Evolutionary conservation across 2,797 vertebrate genomes (phyloP).

Genomic region (Podargus strigoides): DNA sequence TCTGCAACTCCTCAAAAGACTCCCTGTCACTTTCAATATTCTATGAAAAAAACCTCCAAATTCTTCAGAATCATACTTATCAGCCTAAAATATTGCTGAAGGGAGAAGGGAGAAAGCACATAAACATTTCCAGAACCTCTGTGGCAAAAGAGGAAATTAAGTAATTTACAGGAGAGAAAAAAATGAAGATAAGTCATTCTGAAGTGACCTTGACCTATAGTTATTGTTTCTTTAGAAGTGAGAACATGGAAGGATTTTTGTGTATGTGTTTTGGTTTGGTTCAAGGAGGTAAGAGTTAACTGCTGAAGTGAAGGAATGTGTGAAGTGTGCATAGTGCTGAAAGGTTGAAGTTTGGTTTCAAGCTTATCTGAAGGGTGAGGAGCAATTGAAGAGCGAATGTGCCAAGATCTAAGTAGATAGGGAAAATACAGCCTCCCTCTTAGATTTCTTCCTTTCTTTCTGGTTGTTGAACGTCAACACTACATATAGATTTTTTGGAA

Average conservation of each 20-base stretch:
- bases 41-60: not conserved
- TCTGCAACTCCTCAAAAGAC: not conserved
- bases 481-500: not conserved
- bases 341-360: conserved; percentile 46
- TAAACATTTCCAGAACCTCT: not conserved
- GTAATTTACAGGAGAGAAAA: not conserved
- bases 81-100: not conserved
- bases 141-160: not conserved
- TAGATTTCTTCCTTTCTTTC: not conserved
- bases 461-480: not conserved
- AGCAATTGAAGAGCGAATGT: conserved; percentile 1
- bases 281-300: conserved; percentile 37
- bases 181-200: not conserved
- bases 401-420: conserved; percentile 31
- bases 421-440: not conserved
- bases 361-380: conserved; percentile 30
- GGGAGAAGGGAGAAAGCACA: not conserved
- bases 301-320: conserved; percentile 54
- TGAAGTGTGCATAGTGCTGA: conserved; percentile 43
- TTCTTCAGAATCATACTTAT: not conserved
- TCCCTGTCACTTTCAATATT: not conserved
- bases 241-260: not conserved
- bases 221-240: not conserved
- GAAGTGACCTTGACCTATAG: conserved; percentile 10
- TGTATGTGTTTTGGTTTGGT: conserved; percentile 22